A percentile compares a stretch with the other conserved stretches of the same genome.
Evolutionary conservation across 2,888 invertebrate genomes (phyloP).

Genomic region (Conchocele bisecta): DNA sequence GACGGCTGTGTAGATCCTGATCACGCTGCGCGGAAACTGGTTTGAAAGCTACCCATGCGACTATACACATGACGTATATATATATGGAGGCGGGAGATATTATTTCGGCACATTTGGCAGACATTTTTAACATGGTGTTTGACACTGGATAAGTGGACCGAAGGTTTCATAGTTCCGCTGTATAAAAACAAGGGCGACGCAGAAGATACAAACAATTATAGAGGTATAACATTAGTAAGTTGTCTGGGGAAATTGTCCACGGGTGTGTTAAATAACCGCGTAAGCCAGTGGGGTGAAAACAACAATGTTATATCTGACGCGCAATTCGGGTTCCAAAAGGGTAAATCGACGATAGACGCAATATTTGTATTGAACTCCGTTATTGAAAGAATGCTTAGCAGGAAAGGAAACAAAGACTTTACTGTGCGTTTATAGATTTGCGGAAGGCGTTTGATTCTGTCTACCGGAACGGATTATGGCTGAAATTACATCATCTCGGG

Average conservation of each 20-base stretch:
- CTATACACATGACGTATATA: too few relatives aligned
- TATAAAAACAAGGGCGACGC: slow-evolving; percentile 28
- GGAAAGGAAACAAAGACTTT: background rate
- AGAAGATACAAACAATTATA: slow-evolving; percentile 28
- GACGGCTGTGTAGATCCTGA: too few relatives aligned
- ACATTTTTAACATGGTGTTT: slow-evolving; percentile 30
- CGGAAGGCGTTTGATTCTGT: slow-evolving; percentile 18
- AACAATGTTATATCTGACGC: slow-evolving; percentile 16
- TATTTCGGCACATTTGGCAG: slow-evolving; percentile 8
- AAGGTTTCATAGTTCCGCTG: slow-evolving; percentile 27
- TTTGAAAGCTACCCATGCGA: too few relatives aligned
- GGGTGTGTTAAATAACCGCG: slow-evolving; percentile 16
- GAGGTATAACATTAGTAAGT: slow-evolving; percentile 26
- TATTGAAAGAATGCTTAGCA: background rate
- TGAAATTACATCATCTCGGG: slow-evolving; percentile 13
- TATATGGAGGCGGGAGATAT: slow-evolving; percentile 29
- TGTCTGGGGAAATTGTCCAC: slow-evolving; percentile 35
- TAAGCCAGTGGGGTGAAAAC: background rate
- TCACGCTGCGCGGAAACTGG: too few relatives aligned
- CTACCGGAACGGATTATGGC: slow-evolving; percentile 27
- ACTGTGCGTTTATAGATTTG: slow-evolving; percentile 21
- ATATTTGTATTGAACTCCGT: slow-evolving; percentile 15
- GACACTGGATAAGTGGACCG: slow-evolving; percentile 16
- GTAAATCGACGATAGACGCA: slow-evolving; percentile 28
- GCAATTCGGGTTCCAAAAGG: slow-evolving; percentile 23